Percentiles rank a stretch among this genome's conserved stretches.
Evolutionary conservation across 2,113 vertebrate species (phyloP).

Genomic region (Todiramphus saurophagus): DNA sequence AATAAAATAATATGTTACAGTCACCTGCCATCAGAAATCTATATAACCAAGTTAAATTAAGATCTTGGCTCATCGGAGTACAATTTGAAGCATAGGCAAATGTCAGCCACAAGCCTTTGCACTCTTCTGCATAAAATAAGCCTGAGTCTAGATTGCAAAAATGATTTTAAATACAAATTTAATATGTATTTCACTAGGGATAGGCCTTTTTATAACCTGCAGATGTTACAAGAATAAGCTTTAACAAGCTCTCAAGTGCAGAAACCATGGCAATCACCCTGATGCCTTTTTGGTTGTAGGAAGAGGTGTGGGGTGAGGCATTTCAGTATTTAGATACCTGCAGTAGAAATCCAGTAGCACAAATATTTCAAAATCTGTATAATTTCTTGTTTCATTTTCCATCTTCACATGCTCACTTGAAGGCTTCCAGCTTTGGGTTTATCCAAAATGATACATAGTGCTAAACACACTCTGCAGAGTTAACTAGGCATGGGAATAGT

Average conservation of each 20-base stretch:
- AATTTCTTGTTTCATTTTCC: neutral
- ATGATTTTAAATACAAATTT: neutral
- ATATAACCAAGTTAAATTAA: slow-evolving; percentile 18
- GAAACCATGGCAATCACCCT: neutral
- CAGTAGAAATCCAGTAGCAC: neutral
- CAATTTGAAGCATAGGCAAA: slow-evolving; percentile 27
- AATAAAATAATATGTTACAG: neutral
- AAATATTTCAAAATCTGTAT: neutral
- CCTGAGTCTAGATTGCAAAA: neutral
- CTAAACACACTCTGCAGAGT: neutral
- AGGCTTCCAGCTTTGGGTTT: neutral
- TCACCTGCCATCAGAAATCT: neutral
- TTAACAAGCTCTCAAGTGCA: neutral
- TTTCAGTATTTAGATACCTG: neutral
- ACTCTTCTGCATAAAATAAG: neutral
- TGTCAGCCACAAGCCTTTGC: neutral
- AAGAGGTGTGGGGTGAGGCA: neutral
- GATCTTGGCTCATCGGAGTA: neutral
- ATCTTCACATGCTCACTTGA: neutral
- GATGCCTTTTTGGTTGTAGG: neutral
- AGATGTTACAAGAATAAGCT: neutral
- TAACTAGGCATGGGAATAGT: neutral
- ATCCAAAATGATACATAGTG: neutral
- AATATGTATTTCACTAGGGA: neutral
- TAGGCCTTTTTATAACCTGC: neutral